Conservation (phyloP, 2,113 vertebrate genomes). For the Irena cyanogastra region DNA sequence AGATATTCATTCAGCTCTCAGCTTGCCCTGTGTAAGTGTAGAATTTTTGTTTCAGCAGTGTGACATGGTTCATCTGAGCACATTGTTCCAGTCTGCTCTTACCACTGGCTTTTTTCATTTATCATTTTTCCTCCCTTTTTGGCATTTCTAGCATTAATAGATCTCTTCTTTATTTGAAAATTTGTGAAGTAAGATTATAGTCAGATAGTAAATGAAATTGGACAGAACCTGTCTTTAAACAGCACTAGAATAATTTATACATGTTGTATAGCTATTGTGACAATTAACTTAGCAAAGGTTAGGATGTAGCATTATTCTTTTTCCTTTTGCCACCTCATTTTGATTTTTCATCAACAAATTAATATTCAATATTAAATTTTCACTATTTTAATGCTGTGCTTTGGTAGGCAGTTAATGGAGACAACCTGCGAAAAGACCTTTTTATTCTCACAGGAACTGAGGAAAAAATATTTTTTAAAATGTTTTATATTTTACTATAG, state of each 20-base stretch:
- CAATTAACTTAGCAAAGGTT: background rate
- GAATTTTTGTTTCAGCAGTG: background rate
- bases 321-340: background rate
- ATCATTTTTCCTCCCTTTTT: background rate
- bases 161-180: background rate
- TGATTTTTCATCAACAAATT: background rate
- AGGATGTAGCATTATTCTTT: background rate
- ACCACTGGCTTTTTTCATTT: background rate
- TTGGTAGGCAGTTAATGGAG: background rate
- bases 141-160: background rate
- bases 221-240: background rate
- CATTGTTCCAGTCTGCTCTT: background rate
- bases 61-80: background rate
- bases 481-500: background rate
- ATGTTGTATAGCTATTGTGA: background rate
- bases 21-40: background rate
- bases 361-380: background rate
- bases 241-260: background rate
- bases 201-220: background rate
- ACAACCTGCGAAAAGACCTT: background rate
- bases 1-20: background rate
- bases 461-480: accelerated
- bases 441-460: background rate
- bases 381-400: background rate
- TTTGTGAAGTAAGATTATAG: background rate